Evolutionary conservation across 2,113 vertebrate genomes (phyloP), one percentile per base, ranked within the genome.

Genomic region (Boulengeromyrus knoepffleri): DNA sequence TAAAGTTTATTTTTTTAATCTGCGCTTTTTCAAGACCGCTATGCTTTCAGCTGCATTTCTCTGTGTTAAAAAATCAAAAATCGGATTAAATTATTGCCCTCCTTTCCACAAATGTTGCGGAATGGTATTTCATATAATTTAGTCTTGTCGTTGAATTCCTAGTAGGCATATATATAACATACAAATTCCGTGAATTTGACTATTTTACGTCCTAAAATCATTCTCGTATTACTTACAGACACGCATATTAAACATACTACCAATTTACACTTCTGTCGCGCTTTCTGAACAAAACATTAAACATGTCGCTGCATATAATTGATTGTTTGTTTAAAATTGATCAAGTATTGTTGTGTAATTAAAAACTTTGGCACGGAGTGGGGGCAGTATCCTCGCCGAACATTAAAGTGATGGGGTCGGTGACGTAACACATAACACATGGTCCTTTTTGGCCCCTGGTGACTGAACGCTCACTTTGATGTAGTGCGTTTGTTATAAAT

Each of bases 381-480:
- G 9, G 3, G 85, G 13, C 50, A 27, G 10, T 58, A 24, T 47
- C 36, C 87, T 56, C 6, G 15, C 21, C 3, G 52, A 42, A 80
- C 85, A 87, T 36, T 27, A 62, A 62, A 47, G 86, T 36, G 36
- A 87, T 53, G 12, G 49, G 49, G 12, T 36, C 36, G 56, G 53
- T n/a, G 87, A 88, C 87, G n/a, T 66, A 52, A 27, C 2, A 27
- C 5, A 12, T 74, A 27, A 50, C 19, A 13, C 39, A n/a, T n/a
- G 21, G 9, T 66, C 2, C 12, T 50, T 8, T 27, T 7, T 77
- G 12, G 47, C 89, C 86, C 74, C 1, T 2, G 70, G 77, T 90
- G 90, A 90, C 92, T 89, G 0, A 91, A 92, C 92, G 92, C 85
- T 88, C 91, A 66, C 90, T 87, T 89, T 91, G 56, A 90, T 92